phyloP scores from a whole-genome alignment of 2,113 vertebrate species.

The Callipepla californica region DNA sequence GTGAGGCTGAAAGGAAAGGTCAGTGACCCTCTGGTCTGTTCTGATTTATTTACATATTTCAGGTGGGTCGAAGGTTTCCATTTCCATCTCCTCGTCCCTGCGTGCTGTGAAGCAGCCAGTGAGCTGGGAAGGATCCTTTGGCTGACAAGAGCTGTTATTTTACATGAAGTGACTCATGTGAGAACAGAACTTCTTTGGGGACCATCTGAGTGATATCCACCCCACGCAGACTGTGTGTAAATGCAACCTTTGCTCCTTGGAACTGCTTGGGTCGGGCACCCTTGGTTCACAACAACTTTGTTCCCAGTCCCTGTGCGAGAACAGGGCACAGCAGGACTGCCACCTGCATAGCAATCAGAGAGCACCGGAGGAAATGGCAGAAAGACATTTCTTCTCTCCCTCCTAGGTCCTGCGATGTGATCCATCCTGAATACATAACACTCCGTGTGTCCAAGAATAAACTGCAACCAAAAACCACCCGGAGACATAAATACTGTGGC shows the following conservation, averaged over 20 bases:
- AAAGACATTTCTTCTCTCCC: background rate
- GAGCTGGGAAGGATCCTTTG: background rate
- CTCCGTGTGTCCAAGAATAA: slow-evolving; percentile 4
- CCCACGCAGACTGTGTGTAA: background rate
- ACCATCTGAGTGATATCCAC: background rate
- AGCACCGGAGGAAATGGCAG: background rate
- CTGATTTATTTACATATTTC: background rate
- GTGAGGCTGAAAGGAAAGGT: background rate
- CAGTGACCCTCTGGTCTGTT: background rate
- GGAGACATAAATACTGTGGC: background rate
- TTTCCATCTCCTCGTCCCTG: background rate
- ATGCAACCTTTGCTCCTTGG: background rate
- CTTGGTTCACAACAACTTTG: background rate
- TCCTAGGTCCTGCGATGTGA: background rate
- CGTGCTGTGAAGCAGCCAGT: background rate
- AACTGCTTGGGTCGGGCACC: background rate
- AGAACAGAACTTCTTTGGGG: background rate
- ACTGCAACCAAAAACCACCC: slow-evolving; percentile 12
- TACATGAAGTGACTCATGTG: background rate
- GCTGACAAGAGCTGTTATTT: background rate
- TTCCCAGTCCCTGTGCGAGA: background rate
- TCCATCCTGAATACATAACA: background rate
- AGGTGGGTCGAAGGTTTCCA: background rate
- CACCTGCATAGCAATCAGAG: background rate
- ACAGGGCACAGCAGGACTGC: background rate